Evolutionary conservation across 2,113 vertebrate species (phyloP).

Genomic region (Zosterops lateralis): DNA sequence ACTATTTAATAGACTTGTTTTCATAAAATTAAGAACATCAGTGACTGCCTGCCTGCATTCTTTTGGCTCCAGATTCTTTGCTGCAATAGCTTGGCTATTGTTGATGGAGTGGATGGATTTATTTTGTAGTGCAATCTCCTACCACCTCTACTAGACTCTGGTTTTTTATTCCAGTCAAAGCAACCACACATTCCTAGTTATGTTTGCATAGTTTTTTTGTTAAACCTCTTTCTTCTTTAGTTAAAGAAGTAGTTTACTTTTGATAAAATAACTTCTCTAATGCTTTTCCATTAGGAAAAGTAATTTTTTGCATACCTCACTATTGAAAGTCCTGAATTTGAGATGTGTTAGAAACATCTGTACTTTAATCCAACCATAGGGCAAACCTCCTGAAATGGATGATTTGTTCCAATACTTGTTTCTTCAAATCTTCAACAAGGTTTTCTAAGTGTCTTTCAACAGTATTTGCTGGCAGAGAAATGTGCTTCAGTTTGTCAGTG

Average conservation of each 20-base stretch:
- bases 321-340: neutral
- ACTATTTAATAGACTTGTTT: neutral
- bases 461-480: neutral
- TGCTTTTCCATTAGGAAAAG: neutral
- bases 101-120: neutral
- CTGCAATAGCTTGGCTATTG: neutral
- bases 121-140: neutral
- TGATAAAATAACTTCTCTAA: neutral
- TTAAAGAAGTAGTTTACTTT: neutral
- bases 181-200: neutral
- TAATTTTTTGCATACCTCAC: neutral
- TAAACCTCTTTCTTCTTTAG: neutral
- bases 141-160: fast-evolving
- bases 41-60: neutral
- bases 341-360: neutral
- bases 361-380: neutral
- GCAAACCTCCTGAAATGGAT: neutral
- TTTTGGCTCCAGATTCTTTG: neutral
- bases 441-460: neutral
- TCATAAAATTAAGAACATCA: neutral
- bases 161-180: neutral
- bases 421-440: neutral
- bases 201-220: neutral
- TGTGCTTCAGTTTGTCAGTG: neutral
- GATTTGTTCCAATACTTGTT: neutral